Evolutionary conservation across 2,113 vertebrate genomes (phyloP).

Genomic region (Ginglymostoma cirratum): DNA sequence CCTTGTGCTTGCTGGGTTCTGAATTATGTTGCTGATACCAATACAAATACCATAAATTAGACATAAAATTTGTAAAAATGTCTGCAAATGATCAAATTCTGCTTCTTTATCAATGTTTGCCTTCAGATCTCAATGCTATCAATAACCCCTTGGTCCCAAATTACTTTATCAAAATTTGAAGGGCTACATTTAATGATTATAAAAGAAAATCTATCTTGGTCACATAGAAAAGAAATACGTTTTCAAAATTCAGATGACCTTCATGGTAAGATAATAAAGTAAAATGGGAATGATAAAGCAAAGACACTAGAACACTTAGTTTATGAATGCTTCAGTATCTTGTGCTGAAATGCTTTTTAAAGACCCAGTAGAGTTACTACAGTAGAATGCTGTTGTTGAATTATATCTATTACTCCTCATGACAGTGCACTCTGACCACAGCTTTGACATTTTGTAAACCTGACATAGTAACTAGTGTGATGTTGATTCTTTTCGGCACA

Average conservation of each 20-base stretch:
- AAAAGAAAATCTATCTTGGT: background rate
- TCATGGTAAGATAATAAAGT: slow-evolving; percentile 51
- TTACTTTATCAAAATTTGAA: slow-evolving; percentile 45
- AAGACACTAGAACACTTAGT: background rate
- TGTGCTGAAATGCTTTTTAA: background rate
- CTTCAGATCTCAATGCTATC: slow-evolving; percentile 42
- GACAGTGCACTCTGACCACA: slow-evolving; percentile 67
- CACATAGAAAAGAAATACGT: background rate
- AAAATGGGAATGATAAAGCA: background rate
- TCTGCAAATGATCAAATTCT: slow-evolving; percentile 45
- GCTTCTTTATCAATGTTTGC: slow-evolving; percentile 41
- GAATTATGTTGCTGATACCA: slow-evolving; percentile 56
- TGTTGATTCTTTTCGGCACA: slow-evolving; percentile 78
- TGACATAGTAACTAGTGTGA: slow-evolving; percentile 70
- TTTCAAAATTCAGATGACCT: background rate
- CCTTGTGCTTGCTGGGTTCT: slow-evolving; percentile 51
- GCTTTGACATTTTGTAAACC: slow-evolving; percentile 64
- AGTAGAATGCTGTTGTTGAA: slow-evolving; percentile 60
- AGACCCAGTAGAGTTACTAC: slow-evolving; percentile 4
- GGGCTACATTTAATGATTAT: background rate
- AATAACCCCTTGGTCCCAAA: slow-evolving; percentile 44
- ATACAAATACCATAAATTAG: slow-evolving; percentile 54
- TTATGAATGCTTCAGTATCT: slow-evolving; percentile 1
- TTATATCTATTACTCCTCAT: slow-evolving; percentile 85
- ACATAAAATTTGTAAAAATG: slow-evolving; percentile 44